Conservation (phyloP, 2,888 invertebrate genomes). For the Lepas anatifera region DNA sequence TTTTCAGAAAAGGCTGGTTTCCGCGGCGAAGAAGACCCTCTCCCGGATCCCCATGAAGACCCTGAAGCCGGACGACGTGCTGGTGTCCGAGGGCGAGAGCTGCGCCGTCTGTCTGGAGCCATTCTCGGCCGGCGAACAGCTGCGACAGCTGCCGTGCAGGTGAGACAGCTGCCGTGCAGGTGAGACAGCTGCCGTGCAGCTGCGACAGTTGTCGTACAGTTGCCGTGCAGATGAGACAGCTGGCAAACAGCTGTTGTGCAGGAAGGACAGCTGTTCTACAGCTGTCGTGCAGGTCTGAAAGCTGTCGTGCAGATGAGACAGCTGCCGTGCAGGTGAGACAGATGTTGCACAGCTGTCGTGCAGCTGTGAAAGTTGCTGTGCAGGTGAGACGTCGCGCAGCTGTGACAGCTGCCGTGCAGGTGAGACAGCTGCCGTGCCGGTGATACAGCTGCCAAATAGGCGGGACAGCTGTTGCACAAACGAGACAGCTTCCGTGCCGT, state of each 20-base stretch:
- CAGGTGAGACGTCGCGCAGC: background rate
- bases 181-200: background rate
- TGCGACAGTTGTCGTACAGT: background rate
- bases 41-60: constrained; percentile 84
- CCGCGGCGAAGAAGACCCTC: constrained; percentile 51
- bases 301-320: background rate
- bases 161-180: constrained; percentile 15
- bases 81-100: constrained; percentile 71
- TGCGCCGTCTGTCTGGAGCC: constrained; percentile 93
- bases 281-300: constrained; percentile 17
- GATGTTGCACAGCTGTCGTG: background rate
- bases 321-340: background rate
- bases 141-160: background rate
- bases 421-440: background rate
- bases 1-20: background rate
- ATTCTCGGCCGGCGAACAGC: constrained; percentile 38
- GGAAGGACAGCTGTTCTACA: too few species aligned
- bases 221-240: background rate
- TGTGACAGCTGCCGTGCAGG: constrained; percentile 15
- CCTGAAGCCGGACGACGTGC: constrained; percentile 75
- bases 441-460: background rate
- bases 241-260: background rate
- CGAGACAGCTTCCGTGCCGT: constrained; percentile 17
- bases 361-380: background rate
- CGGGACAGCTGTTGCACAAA: background rate